These are phyloP conservation scores for Crypturellus undulatus DNA, from an alignment of 2,113 vertebrate species.

Conservation along the genomic window DNA sequence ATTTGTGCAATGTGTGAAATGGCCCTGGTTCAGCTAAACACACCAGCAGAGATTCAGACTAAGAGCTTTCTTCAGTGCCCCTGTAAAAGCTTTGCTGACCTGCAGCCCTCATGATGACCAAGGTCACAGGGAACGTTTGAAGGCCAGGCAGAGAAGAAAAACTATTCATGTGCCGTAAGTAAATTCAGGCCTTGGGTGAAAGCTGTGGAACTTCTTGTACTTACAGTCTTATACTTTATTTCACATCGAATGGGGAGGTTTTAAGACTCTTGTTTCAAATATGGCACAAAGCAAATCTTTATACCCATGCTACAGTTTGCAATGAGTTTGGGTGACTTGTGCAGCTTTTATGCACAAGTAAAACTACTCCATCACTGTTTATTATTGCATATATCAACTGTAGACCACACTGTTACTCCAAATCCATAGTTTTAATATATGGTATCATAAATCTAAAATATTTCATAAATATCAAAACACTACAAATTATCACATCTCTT, in stretches of 20 bases:
- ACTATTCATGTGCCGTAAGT: background rate
- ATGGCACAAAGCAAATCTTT: background rate
- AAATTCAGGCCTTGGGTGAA: background rate
- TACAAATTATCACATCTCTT: background rate
- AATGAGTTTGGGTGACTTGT: background rate
- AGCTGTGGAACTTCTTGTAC: background rate
- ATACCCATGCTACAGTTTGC: background rate
- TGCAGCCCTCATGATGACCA: background rate
- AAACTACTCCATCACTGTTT: background rate
- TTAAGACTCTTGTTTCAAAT: background rate
- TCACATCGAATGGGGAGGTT: background rate
- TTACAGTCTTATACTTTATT: background rate
- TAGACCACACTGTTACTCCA: background rate
- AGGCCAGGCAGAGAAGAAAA: background rate
- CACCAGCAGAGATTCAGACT: background rate
- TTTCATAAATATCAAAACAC: constrained; percentile 10
- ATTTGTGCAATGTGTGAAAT: background rate
- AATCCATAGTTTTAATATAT: constrained; percentile 11
- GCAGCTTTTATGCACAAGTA: background rate
- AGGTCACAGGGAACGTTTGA: background rate
- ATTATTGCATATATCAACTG: background rate
- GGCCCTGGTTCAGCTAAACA: background rate
- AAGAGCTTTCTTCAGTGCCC: background rate
- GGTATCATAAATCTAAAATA: background rate
- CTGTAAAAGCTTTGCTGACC: background rate